Conservation (phyloP, 1,140 invertebrate species). For the Pseudomyrmex pallidus region DNA sequence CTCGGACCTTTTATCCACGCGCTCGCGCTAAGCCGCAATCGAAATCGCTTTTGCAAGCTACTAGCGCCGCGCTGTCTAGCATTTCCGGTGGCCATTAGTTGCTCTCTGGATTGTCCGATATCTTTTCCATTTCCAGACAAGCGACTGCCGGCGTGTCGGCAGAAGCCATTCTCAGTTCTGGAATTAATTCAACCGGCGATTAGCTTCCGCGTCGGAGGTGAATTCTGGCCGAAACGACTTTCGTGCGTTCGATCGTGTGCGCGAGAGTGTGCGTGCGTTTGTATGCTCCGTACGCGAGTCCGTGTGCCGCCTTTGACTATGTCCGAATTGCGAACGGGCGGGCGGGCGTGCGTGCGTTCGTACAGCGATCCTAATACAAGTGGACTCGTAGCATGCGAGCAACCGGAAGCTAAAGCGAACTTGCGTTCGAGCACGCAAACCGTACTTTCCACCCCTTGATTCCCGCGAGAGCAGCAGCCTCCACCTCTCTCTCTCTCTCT, state of each 20-base stretch:
- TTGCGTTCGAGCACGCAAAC: constrained; percentile 75
- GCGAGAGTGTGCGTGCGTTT: constrained; percentile 37
- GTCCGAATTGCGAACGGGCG: constrained; percentile 21
- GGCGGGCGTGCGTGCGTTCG: constrained; percentile 32
- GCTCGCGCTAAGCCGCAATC: constrained; percentile 15
- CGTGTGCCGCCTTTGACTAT: constrained; percentile 45
- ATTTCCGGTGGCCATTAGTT: constrained; percentile 38
- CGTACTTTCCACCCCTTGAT: constrained; percentile 49
- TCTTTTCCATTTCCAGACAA: constrained; percentile 49
- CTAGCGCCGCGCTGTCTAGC: neutral
- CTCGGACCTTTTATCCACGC: constrained; percentile 41
- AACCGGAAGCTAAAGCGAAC: constrained; percentile 77
- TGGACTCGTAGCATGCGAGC: constrained; percentile 78
- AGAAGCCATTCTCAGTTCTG: constrained; percentile 77
- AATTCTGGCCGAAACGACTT: constrained; percentile 55
- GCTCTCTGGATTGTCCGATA: constrained; percentile 47
- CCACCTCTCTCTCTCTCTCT: neutral
- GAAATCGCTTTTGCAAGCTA: constrained; percentile 51
- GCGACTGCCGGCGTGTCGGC: constrained; percentile 49
- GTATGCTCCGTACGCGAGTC: neutral
- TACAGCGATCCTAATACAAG: constrained; percentile 73
- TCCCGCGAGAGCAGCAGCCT: constrained; percentile 26
- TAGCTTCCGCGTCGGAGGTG: constrained; percentile 71
- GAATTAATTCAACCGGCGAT: constrained; percentile 81
- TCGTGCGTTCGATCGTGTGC: constrained; percentile 51